Evolutionary conservation across 2,888 invertebrate genomes (phyloP).

Genomic region (Tipula lateralis): DNA sequence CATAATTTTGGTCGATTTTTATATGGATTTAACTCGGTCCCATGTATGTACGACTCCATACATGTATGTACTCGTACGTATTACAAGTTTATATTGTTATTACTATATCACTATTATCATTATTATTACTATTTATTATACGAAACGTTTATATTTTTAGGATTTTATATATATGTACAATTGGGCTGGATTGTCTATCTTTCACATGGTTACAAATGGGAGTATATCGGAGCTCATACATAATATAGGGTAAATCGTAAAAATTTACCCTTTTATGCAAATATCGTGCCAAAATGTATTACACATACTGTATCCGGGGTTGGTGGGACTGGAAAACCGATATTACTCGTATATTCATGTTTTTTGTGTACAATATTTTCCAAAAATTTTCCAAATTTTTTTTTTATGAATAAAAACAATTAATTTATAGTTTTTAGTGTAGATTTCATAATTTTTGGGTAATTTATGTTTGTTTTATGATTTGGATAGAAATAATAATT

Average conservation of each 20-base stretch:
- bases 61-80: too few species aligned
- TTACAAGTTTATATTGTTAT: neutral
- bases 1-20: neutral
- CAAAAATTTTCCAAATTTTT: neutral
- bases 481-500: conserved; percentile 24
- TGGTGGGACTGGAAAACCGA: neutral
- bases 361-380: neutral
- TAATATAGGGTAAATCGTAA: neutral
- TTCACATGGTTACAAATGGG: neutral
- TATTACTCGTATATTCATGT: neutral
- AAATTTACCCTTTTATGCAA: neutral
- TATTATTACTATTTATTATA: neutral
- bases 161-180: neutral
- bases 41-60: neutral
- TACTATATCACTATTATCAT: neutral
- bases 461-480: conserved; percentile 24
- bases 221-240: neutral
- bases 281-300: neutral
- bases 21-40: neutral
- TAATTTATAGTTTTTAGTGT: conserved; percentile 24
- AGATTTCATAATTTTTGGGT: conserved; percentile 19
- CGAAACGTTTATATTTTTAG: conserved; percentile 1
- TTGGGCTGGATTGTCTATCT: neutral
- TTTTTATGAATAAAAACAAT: conserved; percentile 11
- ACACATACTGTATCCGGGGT: neutral